Percentiles rank a stretch among this genome's conserved stretches.
Evolutionary conservation across 2,888 invertebrate genomes (phyloP).

Genomic region (Oxycera nigricornis): DNA sequence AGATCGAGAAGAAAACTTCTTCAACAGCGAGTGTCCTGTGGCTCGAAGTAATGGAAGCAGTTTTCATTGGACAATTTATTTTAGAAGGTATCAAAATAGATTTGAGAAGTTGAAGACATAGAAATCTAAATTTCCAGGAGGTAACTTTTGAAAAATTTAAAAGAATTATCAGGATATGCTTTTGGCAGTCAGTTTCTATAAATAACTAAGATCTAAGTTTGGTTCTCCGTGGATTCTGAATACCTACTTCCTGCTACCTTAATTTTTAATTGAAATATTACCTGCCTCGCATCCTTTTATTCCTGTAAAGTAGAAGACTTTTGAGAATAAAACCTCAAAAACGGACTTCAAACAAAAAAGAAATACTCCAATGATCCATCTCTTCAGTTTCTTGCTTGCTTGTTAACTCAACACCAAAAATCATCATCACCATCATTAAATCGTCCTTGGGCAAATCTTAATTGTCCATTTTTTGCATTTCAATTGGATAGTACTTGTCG

Average conservation of each 20-base stretch:
- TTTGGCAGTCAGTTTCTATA: not conserved
- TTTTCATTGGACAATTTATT: conserved; percentile 9
- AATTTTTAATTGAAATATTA: too few relatives aligned
- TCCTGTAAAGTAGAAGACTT: too few relatives aligned
- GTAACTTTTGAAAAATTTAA: not conserved
- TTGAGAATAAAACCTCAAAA: not conserved
- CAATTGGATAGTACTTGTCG: not conserved
- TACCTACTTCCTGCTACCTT: too few relatives aligned
- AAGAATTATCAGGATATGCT: not conserved
- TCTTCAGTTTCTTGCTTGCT: not conserved
- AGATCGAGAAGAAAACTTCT: not conserved
- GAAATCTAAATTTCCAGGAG: not conserved
- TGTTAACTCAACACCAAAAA: not conserved
- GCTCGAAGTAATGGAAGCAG: not conserved
- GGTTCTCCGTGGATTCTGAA: too few relatives aligned
- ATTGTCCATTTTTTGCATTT: not conserved
- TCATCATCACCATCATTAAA: not conserved
- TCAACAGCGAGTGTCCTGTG: not conserved
- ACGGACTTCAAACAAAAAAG: not conserved
- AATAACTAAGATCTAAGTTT: too few relatives aligned
- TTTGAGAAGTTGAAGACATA: not conserved
- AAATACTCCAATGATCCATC: not conserved
- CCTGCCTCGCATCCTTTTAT: too few relatives aligned
- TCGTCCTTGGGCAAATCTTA: not conserved
- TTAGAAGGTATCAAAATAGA: conserved; percentile 10